Evolutionary conservation across 2,113 vertebrate species (phyloP).

Genomic region (Alosa alosa): DNA sequence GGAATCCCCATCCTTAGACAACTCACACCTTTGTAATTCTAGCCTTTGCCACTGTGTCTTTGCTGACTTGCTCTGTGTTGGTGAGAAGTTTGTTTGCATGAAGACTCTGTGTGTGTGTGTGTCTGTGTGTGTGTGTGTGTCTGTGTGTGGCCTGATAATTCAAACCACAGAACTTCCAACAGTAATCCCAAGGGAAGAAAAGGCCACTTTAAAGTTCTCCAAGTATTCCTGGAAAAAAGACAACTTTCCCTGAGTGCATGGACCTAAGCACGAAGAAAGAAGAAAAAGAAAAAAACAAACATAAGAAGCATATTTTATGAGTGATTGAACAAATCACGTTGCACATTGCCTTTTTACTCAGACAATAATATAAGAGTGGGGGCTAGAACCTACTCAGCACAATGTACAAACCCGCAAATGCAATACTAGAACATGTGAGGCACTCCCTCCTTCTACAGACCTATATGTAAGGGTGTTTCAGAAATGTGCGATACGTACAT

Average conservation of each 20-base stretch:
- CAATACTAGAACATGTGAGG: neutral
- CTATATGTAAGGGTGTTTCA: neutral
- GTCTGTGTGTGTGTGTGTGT: constrained; percentile 16
- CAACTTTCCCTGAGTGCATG: constrained; percentile 1
- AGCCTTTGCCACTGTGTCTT: constrained; percentile 27
- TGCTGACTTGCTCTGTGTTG: constrained; percentile 28
- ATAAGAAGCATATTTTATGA: no score
- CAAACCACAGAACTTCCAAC: constrained; percentile 24
- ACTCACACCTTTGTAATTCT: constrained; percentile 47
- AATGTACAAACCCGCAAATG: neutral
- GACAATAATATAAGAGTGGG: no score
- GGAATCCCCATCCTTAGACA: constrained; percentile 40
- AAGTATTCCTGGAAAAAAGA: neutral
- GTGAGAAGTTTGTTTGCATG: constrained; percentile 43
- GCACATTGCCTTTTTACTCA: neutral
- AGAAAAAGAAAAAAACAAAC: neutral
- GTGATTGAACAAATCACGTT: no score
- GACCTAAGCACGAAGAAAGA: neutral
- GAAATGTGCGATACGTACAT: neutral
- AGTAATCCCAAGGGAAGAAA: neutral
- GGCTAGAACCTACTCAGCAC: neutral
- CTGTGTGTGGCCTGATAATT: constrained; percentile 18
- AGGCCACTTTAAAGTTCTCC: constrained; percentile 8
- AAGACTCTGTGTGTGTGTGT: constrained; percentile 21
- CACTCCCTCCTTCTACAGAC: neutral